These are phyloP conservation scores for Polymixis flavicincta DNA, from an alignment of 2,888 invertebrate species.

Conservation along the genomic window DNA sequence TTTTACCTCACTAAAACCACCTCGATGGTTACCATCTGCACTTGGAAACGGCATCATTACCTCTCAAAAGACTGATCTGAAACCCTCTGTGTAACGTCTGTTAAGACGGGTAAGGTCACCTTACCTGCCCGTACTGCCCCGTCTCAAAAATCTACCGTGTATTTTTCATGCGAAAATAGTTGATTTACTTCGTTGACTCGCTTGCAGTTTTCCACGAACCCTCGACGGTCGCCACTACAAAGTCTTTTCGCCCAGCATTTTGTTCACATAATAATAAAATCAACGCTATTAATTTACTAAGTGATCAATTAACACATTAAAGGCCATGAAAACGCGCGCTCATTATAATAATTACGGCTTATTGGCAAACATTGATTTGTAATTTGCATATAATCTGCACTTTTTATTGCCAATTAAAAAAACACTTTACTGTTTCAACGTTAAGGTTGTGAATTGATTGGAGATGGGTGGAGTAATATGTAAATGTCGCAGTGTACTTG, in stretches of 20 bases:
- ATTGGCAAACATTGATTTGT: slow-evolving; percentile 68
- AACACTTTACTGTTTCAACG: fast-evolving
- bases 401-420: slow-evolving; percentile 1
- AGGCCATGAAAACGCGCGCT: slow-evolving; percentile 63
- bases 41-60: too few species aligned
- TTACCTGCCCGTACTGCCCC: neutral
- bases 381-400: slow-evolving; percentile 68
- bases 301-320: slow-evolving; percentile 69
- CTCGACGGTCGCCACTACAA: neutral
- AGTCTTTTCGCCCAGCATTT: slow-evolving; percentile 24
- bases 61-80: too few species aligned
- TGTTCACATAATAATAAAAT: slow-evolving; percentile 51
- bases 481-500: slow-evolving; percentile 61
- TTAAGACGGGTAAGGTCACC: too few species aligned
- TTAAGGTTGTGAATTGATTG: slow-evolving; percentile 18
- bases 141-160: neutral
- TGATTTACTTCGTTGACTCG: neutral
- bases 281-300: slow-evolving; percentile 58
- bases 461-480: slow-evolving; percentile 34
- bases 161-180: neutral
- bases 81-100: too few species aligned
- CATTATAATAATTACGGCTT: slow-evolving; percentile 67
- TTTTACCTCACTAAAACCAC: too few species aligned
- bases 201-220: neutral
- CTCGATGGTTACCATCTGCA: too few species aligned